Percentiles rank a stretch among this genome's conserved stretches.
phyloP scores from a whole-genome alignment of 1,140 invertebrate genomes.

The Halyomorpha halys region DNA sequence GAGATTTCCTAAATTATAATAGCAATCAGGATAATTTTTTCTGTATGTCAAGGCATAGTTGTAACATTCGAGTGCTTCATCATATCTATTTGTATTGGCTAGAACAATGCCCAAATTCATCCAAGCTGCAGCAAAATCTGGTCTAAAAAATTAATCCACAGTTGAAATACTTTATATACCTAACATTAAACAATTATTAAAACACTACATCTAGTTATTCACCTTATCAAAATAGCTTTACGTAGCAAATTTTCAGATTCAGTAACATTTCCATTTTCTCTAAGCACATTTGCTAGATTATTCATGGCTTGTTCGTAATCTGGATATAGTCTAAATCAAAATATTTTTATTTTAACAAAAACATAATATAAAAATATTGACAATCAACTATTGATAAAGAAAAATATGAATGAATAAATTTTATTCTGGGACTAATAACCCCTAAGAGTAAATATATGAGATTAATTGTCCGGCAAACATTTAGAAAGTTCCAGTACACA shows the following conservation, averaged over 20 bases:
- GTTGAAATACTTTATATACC: too few relatives aligned
- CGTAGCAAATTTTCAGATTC: conserved; percentile 68
- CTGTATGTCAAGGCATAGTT: conserved; percentile 62
- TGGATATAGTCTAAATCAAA: conserved; percentile 59
- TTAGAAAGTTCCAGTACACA: too few relatives aligned
- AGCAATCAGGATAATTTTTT: conserved; percentile 79
- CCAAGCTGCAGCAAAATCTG: conserved; percentile 89
- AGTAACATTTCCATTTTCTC: conserved; percentile 57
- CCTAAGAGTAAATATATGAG: too few relatives aligned
- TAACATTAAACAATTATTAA: too few relatives aligned
- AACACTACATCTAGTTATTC: too few relatives aligned
- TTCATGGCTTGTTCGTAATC: conserved; percentile 94
- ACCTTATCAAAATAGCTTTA: conserved; percentile 65
- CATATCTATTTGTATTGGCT: conserved; percentile 55
- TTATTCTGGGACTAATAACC: too few relatives aligned
- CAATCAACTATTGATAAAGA: not conserved
- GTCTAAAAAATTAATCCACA: conserved; percentile 40
- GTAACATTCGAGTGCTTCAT: conserved; percentile 69
- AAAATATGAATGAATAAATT: too few relatives aligned
- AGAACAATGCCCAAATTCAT: conserved; percentile 95
- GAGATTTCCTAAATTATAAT: conserved; percentile 90
- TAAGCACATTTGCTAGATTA: conserved; percentile 87
- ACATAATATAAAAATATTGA: not conserved
- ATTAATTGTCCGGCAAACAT: too few relatives aligned
- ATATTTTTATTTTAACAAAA: conserved; percentile 14